These are phyloP conservation scores for Lathamus discolor DNA, from an alignment of 2,113 vertebrate genomes.

Conservation along the genomic window DNA sequence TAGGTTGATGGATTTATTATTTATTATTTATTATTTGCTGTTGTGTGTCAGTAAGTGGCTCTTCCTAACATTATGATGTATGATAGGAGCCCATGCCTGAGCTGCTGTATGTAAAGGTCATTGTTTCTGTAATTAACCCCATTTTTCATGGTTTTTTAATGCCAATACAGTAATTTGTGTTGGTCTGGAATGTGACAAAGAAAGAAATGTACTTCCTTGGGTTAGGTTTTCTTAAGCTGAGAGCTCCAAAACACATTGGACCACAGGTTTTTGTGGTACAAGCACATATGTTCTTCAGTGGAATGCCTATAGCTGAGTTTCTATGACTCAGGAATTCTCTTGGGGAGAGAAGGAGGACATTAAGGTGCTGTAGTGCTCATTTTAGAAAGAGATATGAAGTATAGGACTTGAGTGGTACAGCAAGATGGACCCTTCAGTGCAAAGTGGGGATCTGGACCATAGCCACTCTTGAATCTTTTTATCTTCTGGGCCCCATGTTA, in stretches of 20 bases:
- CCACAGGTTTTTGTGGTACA: not conserved
- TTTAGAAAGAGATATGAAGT: not conserved
- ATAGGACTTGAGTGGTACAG: not conserved
- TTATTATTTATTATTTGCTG: constrained; percentile 68
- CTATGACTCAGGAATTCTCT: not conserved
- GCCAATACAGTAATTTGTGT: constrained; percentile 21
- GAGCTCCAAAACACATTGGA: not conserved
- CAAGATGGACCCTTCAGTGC: not conserved
- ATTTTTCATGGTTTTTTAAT: constrained; percentile 64
- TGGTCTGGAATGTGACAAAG: constrained; percentile 21
- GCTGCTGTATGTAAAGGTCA: constrained; percentile 52
- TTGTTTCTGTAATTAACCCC: constrained; percentile 53
- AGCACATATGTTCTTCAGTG: not conserved
- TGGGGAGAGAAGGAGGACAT: not conserved
- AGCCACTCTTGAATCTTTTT: not conserved
- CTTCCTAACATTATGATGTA: constrained; percentile 52
- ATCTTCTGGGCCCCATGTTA: too few relatives aligned
- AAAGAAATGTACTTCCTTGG: not conserved
- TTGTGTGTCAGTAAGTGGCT: constrained; percentile 20
- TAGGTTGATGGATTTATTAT: constrained; percentile 58
- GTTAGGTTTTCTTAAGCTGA: not conserved
- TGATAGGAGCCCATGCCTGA: constrained; percentile 37
- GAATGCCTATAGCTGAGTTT: not conserved
- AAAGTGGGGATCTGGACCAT: not conserved
- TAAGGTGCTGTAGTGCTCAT: not conserved